phyloP scores from a whole-genome alignment of 2,113 vertebrate genomes.

The Cnemophilus loriae region DNA sequence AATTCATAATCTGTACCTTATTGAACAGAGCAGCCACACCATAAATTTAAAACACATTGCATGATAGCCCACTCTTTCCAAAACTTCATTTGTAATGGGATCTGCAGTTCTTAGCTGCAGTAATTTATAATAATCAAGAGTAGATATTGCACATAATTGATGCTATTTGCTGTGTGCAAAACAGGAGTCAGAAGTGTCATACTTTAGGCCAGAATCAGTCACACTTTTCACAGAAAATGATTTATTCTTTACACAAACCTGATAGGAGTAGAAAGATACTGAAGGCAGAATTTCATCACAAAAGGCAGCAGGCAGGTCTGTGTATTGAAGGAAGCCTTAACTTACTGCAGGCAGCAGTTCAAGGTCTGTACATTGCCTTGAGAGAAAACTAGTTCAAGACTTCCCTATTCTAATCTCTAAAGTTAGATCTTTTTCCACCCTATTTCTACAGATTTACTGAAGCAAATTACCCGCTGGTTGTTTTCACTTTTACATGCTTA shows the following conservation, averaged over 20 bases:
- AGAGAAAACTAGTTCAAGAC: not conserved
- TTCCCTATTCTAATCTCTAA: not conserved
- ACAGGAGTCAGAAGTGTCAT: not conserved
- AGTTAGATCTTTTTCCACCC: not conserved
- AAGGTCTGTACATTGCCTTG: not conserved
- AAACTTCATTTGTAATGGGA: conserved; percentile 1
- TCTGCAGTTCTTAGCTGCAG: not conserved
- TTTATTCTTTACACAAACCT: not conserved
- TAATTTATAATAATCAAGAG: not conserved
- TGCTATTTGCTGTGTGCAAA: not conserved
- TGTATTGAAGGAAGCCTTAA: not conserved
- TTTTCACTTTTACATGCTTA: not conserved
- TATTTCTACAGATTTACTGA: not conserved
- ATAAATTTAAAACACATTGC: conserved; percentile 37
- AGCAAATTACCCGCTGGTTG: not conserved
- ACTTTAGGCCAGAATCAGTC: not conserved
- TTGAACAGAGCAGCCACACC: not conserved
- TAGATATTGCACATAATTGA: not conserved
- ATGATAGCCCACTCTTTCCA: not conserved
- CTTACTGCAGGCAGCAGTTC: not conserved
- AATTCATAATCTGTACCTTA: conserved; percentile 35
- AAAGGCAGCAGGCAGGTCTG: not conserved
- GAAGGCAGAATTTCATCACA: not conserved
- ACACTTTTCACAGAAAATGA: not conserved
- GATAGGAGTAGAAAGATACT: not conserved